phyloP scores from a whole-genome alignment of 2,888 invertebrate genomes.

The Lobophora halterata region DNA sequence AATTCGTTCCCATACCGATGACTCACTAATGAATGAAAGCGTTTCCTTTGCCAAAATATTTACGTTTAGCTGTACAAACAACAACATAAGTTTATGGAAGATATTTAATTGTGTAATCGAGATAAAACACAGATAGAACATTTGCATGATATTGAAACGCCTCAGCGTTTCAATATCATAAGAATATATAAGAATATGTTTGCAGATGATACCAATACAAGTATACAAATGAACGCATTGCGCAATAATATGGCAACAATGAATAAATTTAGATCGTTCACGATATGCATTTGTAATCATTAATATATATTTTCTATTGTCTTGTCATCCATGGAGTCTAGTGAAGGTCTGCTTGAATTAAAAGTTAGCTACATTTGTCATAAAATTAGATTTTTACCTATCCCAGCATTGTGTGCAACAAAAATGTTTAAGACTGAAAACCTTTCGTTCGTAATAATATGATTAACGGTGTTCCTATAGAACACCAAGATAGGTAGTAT shows the following conservation, averaged over 20 bases:
- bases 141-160: too few relatives aligned
- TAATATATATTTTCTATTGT: slow-evolving; percentile 26
- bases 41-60: slow-evolving; percentile 42
- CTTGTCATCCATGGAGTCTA: slow-evolving; percentile 20
- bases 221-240: not conserved
- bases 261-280: slow-evolving; percentile 13
- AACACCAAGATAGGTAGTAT: too few relatives aligned
- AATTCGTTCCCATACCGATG: slow-evolving; percentile 29
- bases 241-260: slow-evolving; percentile 16
- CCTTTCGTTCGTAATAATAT: too few relatives aligned
- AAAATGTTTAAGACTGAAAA: too few relatives aligned
- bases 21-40: slow-evolving; percentile 45
- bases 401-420: too few relatives aligned
- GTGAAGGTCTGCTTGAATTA: slow-evolving; percentile 28
- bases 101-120: slow-evolving; percentile 19
- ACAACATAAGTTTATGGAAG: slow-evolving; percentile 24
- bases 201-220: too few relatives aligned
- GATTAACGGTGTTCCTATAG: too few relatives aligned
- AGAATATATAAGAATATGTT: too few relatives aligned
- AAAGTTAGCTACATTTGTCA: too few relatives aligned
- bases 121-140: too few relatives aligned
- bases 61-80: slow-evolving; percentile 29
- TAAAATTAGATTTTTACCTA: too few relatives aligned
- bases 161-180: too few relatives aligned
- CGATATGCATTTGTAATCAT: slow-evolving; percentile 18